Percentiles rank a stretch among this genome's conserved stretches.
These are phyloP conservation scores for Andrena haemorrhoa DNA, from an alignment of 2,888 invertebrate genomes.

Conservation along the genomic window DNA sequence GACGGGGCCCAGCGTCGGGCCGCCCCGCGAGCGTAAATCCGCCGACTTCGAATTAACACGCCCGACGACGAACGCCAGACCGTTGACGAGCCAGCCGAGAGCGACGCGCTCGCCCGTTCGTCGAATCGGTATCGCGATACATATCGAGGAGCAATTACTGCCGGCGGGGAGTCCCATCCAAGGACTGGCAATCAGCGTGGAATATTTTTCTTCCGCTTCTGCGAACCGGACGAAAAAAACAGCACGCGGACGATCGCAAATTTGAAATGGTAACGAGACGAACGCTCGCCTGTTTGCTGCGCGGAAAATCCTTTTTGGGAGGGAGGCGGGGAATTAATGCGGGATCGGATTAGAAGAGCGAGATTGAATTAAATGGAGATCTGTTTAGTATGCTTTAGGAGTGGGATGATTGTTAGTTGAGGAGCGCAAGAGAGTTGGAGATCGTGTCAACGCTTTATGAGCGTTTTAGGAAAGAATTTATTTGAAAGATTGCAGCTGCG, in stretches of 20 bases:
- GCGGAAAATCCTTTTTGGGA: no score
- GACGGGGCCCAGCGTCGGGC: constrained; percentile 7
- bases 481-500: no score
- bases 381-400: no score
- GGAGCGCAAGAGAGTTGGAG: no score
- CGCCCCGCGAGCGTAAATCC: constrained; percentile 47
- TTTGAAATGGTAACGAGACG: constrained; percentile 16
- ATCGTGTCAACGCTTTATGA: no score
- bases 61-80: background rate
- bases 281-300: background rate
- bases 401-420: no score
- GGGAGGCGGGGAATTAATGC: background rate
- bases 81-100: background rate
- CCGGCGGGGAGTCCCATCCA: background rate
- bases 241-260: constrained; percentile 7
- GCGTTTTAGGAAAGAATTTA: no score
- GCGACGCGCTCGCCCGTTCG: background rate
- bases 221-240: constrained; percentile 13
- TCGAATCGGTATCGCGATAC: constrained; percentile 27
- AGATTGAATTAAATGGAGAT: no score
- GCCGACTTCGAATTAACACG: constrained; percentile 53
- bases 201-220: constrained; percentile 30
- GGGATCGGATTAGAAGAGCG: background rate
- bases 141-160: constrained; percentile 38
- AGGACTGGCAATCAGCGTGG: background rate